phyloP scores from a whole-genome alignment of 1,140 invertebrate species.

The Saccostrea echinata region DNA sequence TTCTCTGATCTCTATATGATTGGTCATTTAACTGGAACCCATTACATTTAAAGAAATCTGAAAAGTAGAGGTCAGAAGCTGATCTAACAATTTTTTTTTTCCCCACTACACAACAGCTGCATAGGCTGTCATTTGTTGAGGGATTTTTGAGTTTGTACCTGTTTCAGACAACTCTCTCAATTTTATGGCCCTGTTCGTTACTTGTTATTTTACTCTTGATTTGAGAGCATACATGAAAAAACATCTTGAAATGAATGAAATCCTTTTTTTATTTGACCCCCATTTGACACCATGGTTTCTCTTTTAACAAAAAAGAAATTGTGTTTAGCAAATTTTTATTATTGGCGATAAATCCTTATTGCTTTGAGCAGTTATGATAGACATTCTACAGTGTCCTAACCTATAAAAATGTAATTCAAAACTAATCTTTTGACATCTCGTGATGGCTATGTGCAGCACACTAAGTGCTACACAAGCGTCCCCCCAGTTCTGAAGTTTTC shows the following conservation, averaged over 20 bases:
- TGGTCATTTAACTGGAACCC: too few relatives aligned
- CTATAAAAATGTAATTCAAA: constrained; percentile 31
- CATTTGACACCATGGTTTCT: neutral
- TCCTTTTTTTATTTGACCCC: constrained; percentile 10
- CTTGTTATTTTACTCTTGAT: constrained; percentile 25
- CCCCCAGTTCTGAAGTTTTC: neutral
- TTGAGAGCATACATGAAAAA: constrained; percentile 12
- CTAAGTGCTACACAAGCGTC: neutral
- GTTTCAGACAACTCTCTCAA: constrained; percentile 5
- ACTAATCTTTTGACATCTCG: constrained; percentile 36
- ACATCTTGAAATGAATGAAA: constrained; percentile 25
- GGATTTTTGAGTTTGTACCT: neutral
- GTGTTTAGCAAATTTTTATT: constrained; percentile 13
- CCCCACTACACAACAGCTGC: too few relatives aligned
- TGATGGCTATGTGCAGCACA: constrained; percentile 26
- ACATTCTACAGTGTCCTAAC: neutral
- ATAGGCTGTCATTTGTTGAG: too few relatives aligned
- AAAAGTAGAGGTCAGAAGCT: too few relatives aligned
- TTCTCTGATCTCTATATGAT: too few relatives aligned
- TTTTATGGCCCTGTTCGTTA: neutral
- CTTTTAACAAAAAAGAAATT: constrained; percentile 10
- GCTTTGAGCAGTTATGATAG: constrained; percentile 12
- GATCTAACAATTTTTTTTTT: too few relatives aligned
- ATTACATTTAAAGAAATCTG: too few relatives aligned
- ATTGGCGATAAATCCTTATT: constrained; percentile 14